Base-by-base conservation (phyloP, 1,140 invertebrate species). In the Luehdorfia chinensis region DNA sequence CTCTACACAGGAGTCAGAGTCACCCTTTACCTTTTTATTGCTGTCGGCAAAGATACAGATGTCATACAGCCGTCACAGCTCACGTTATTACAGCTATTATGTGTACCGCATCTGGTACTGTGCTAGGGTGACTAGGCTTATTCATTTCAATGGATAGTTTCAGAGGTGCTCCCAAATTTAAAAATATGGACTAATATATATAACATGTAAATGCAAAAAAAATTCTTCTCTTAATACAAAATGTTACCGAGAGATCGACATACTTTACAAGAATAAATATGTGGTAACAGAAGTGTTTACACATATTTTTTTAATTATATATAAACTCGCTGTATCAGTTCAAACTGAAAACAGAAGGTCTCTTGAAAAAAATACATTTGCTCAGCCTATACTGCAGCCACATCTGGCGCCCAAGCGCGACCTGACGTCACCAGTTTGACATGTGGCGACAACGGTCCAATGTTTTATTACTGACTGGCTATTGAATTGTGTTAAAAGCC, bases 51-150 rank as follows among this genome's bases (percentile, higher is more conserved):
- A 46, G 59, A 54, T 66, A 69, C 56, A 69, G 56, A 69, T 69
- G 66, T 69, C 59, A 69, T 56, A 58, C 66, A 61, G 59, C 47
- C 51, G 55, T 56, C 46, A 45, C 44, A 55, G 47, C 36, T 47
- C 41, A 47, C 55, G 57, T 62, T 62, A 66, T 60, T 69, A 59
- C 57, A 47, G 53, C 66, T 59, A 66, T 69, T 66, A 66, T 60
- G 54, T 51, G 39, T 6, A 34, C 52, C 48, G 58, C 63, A 66
- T 63, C 56, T 61, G 59, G 25, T 43, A 43, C 39, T n/a, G 12
- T 0, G 9, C n/a, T 43, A 43, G 25, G 39, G 39, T 43, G 25
- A 16, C 25, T 12, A 13, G 25, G n/a, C 6, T n/a, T 41, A 8
- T 9, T 41, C 21, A 27, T 25, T n/a, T n/a, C n/a, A n/a, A n/a